Evolutionary conservation across 1,140 invertebrate species (phyloP).

Genomic region (Chionoecetes opilio): DNA sequence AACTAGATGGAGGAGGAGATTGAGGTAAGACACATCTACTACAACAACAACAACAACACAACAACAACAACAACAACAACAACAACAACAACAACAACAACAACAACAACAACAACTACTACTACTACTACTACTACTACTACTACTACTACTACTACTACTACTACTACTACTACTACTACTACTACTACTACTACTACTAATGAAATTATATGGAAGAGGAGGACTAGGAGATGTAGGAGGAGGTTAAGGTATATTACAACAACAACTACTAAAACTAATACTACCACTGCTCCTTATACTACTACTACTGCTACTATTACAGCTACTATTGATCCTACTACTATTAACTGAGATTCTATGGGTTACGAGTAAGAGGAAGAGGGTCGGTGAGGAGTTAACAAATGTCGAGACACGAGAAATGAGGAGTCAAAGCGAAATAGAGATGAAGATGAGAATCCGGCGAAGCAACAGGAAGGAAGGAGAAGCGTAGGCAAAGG

Average conservation of each 20-base stretch:
- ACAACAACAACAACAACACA: neutral
- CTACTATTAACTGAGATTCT: too few relatives aligned
- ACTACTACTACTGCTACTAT: too few relatives aligned
- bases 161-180: neutral
- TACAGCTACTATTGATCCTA: too few relatives aligned
- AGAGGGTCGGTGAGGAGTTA: neutral
- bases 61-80: neutral
- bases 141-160: neutral
- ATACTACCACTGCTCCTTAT: too few relatives aligned
- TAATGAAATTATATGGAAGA: neutral
- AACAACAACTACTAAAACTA: too few relatives aligned
- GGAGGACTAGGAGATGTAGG: neutral
- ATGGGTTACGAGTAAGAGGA: neutral
- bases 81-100: neutral
- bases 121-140: constrained; percentile 15
- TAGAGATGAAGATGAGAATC: too few relatives aligned
- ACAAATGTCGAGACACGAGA: too few relatives aligned
- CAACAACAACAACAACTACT: neutral
- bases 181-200: neutral
- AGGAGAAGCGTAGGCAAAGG: neutral
- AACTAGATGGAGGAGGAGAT: neutral
- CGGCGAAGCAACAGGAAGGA: too few relatives aligned
- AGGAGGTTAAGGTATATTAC: neutral
- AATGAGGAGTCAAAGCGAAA: too few relatives aligned
- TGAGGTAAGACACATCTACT: neutral